These are phyloP conservation scores for Cryptophagus acutangulus DNA, from an alignment of 2,888 invertebrate species.

Conservation along the genomic window DNA sequence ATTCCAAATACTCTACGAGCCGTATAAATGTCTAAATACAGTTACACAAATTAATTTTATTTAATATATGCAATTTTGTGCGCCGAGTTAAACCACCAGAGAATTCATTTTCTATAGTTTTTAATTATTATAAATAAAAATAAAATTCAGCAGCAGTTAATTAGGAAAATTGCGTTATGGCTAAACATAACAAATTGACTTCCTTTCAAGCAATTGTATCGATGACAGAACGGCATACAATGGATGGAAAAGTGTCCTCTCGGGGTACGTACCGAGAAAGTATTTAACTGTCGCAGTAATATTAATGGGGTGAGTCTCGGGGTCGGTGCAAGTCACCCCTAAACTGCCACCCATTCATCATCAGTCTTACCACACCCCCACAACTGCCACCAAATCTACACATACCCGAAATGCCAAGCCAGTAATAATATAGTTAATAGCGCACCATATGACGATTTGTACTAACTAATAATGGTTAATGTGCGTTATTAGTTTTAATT, in stretches of 20 bases:
- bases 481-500: too few species aligned
- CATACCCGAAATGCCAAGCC: slow-evolving; percentile 14
- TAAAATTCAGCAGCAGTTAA: too few species aligned
- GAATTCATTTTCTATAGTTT: too few species aligned
- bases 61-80: too few species aligned
- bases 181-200: slow-evolving; percentile 37
- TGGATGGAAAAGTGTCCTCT: slow-evolving; percentile 30
- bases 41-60: too few species aligned
- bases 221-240: slow-evolving; percentile 31
- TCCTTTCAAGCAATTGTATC: slow-evolving; percentile 35
- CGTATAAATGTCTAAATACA: too few species aligned
- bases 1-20: too few species aligned
- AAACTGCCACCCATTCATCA: slow-evolving; percentile 37
- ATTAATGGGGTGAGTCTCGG: slow-evolving; percentile 25
- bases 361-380: slow-evolving; percentile 40
- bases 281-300: slow-evolving; percentile 28
- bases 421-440: slow-evolving; percentile 10
- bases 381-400: slow-evolving; percentile 37
- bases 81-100: too few species aligned
- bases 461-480: too few species aligned
- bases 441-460: slow-evolving; percentile 11
- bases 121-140: too few species aligned
- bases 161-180: too few species aligned
- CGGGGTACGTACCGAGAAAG: too few species aligned
- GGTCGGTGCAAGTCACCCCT: slow-evolving; percentile 31